Conservation (phyloP, 2,113 vertebrate species). For the Notarius quadriscutis region DNA sequence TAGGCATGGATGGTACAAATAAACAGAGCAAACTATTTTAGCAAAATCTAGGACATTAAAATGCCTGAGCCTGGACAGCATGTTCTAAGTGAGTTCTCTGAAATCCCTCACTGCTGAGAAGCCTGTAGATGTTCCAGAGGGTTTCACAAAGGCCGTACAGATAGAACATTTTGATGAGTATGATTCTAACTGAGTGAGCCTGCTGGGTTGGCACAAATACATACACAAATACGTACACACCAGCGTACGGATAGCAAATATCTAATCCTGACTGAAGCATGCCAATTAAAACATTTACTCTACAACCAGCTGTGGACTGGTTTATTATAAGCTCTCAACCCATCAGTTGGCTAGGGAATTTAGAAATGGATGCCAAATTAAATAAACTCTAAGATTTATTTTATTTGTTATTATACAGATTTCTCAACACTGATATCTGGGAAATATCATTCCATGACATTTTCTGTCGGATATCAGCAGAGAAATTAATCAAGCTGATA, state of each 20-base stretch:
- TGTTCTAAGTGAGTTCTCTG: conserved; percentile 6
- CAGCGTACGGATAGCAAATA: neutral
- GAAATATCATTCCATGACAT: neutral
- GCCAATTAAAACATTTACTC: neutral
- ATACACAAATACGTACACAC: neutral
- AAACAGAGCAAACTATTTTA: conserved; percentile 8
- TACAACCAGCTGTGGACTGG: neutral
- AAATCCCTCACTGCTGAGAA: neutral
- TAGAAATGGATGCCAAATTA: neutral
- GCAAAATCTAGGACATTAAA: conserved; percentile 16
- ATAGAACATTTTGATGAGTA: conserved; percentile 35
- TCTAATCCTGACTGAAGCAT: conserved; percentile 6
- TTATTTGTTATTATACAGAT: neutral
- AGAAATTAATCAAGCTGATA: neutral
- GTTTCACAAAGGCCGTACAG: conserved; percentile 8
- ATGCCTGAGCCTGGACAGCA: neutral
- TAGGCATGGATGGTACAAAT: neutral
- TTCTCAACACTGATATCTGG: neutral
- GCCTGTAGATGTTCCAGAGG: conserved; percentile 2
- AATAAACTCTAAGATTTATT: neutral
- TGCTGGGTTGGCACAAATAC: conserved; percentile 16
- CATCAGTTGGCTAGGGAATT: neutral
- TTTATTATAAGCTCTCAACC: neutral
- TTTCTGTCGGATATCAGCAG: neutral
- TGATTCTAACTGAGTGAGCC: neutral